These are phyloP conservation scores for Tinea pellionella DNA, from an alignment of 2,888 invertebrate genomes.

Conservation along the genomic window DNA sequence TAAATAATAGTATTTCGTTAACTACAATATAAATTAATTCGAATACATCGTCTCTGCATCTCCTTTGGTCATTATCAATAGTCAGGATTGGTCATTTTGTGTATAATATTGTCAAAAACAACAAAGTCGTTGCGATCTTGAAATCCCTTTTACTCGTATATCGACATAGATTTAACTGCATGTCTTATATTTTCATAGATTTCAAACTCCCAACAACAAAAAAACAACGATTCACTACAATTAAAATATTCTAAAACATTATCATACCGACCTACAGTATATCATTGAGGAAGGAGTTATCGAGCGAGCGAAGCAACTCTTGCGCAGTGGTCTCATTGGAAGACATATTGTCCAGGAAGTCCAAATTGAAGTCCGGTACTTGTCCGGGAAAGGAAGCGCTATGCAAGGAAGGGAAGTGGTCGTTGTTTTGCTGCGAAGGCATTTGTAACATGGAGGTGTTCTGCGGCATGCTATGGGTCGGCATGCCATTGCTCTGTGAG, in stretches of 20 bases:
- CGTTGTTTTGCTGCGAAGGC: conserved; percentile 21
- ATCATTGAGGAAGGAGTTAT: conserved; percentile 78
- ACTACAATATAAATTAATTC: not conserved
- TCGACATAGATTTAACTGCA: too few species aligned
- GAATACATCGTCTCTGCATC: not conserved
- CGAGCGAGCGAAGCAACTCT: conserved; percentile 85
- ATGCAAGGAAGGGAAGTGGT: conserved; percentile 42
- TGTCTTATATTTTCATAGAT: too few species aligned
- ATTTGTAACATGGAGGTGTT: conserved; percentile 20
- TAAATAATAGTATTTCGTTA: not conserved
- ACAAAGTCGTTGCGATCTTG: not conserved
- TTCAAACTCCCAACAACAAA: too few species aligned
- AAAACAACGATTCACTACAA: not conserved
- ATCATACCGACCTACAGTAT: conserved; percentile 51
- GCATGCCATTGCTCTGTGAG: conserved; percentile 20
- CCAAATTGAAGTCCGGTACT: conserved; percentile 80
- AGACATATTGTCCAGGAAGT: conserved; percentile 86
- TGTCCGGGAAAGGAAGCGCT: conserved; percentile 61
- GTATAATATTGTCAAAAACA: not conserved
- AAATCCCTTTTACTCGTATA: too few species aligned
- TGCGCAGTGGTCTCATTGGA: conserved; percentile 83
- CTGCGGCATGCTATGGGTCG: conserved; percentile 21
- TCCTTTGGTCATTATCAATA: not conserved
- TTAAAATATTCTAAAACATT: too few species aligned
- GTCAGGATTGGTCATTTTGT: conserved; percentile 2